Evolutionary conservation across 2,888 invertebrate species (phyloP).

Genomic region (Anoncus sp.): DNA sequence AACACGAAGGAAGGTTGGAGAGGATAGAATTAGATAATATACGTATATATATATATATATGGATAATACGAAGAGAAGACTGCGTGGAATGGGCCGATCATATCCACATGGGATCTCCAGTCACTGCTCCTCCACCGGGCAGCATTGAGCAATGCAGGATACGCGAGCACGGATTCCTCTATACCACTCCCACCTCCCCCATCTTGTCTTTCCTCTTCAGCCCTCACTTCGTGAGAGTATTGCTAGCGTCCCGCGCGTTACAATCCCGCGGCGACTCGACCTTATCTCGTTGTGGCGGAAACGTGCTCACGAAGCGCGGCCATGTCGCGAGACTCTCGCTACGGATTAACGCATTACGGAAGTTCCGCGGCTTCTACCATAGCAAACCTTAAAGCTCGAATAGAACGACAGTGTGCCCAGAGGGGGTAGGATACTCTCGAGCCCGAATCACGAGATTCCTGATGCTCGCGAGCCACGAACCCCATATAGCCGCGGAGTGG

Average conservation of each 20-base stretch:
- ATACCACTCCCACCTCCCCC: too few relatives aligned
- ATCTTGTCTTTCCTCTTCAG: slow-evolving; percentile 19
- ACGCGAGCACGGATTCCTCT: slow-evolving; percentile 54
- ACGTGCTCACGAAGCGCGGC: slow-evolving; percentile 71
- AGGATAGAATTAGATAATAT: slow-evolving; percentile 11
- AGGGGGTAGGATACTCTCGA: slow-evolving; percentile 42
- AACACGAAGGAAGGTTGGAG: background rate
- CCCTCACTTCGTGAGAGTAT: slow-evolving; percentile 16
- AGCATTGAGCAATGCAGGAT: slow-evolving; percentile 48
- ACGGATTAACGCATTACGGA: slow-evolving; percentile 82
- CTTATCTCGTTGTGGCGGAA: slow-evolving; percentile 75
- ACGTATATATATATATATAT: slow-evolving; percentile 1
- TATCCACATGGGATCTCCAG: slow-evolving; percentile 48
- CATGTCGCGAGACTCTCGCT: slow-evolving; percentile 61
- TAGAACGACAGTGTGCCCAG: slow-evolving; percentile 26
- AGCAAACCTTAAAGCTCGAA: slow-evolving; percentile 71
- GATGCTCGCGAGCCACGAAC: slow-evolving; percentile 50
- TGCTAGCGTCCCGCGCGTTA: slow-evolving; percentile 44
- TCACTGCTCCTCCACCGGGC: slow-evolving; percentile 14
- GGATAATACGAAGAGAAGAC: slow-evolving; percentile 18
- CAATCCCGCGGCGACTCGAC: slow-evolving; percentile 58
- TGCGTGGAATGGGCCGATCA: slow-evolving; percentile 33
- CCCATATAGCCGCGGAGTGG: slow-evolving; percentile 7
- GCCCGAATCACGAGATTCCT: slow-evolving; percentile 70
- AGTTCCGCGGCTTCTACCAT: slow-evolving; percentile 76